Evolutionary conservation across 64 coral and sea anemone species (phyloP).

Genomic region (Montipora efflorescens): DNA sequence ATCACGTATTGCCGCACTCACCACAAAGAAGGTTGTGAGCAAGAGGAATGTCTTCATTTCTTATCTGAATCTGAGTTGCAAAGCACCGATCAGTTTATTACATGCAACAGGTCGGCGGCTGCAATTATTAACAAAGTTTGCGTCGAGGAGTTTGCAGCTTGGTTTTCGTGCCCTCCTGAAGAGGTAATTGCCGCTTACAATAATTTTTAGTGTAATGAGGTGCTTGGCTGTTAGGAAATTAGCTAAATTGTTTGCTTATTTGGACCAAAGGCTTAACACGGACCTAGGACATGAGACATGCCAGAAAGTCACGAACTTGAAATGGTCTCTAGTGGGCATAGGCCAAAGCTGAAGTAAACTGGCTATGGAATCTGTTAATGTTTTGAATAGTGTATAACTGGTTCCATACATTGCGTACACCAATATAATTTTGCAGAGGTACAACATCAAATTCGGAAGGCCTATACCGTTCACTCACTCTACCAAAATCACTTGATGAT

Average conservation of each 20-base stretch:
- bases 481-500: too few species aligned
- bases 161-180: neutral
- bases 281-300: too few species aligned
- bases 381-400: too few species aligned
- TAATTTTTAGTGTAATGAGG: neutral
- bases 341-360: too few species aligned
- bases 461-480: too few species aligned
- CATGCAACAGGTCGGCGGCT: neutral
- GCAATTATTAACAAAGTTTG: constrained; percentile 10
- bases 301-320: too few species aligned
- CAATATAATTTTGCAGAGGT: rapidly evolving
- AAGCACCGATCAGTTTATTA: neutral
- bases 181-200: neutral
- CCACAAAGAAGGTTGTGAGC: neutral
- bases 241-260: neutral
- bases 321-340: too few species aligned
- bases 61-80: constrained; percentile 10
- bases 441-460: too few species aligned
- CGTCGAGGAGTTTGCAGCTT: constrained; percentile 3
- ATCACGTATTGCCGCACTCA: constrained; percentile 5
- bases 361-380: too few species aligned
- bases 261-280: too few species aligned
- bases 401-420: too few species aligned
- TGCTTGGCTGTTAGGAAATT: neutral
- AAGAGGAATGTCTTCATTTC: constrained; percentile 42